Conservation (phyloP, 2,113 vertebrate genomes). For the Erythrolamprus reginae region DNA sequence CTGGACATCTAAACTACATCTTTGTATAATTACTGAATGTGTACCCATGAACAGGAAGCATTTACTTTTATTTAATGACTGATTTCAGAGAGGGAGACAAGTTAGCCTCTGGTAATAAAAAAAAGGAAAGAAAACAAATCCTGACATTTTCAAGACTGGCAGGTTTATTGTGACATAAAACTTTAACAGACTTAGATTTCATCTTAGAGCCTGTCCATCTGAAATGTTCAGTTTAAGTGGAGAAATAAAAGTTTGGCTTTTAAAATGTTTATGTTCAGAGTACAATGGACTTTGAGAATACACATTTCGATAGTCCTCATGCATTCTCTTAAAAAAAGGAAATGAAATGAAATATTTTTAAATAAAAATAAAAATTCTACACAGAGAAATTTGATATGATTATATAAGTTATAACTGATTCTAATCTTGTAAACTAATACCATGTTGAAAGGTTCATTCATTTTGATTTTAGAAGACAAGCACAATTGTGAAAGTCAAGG, state of each 20-base stretch:
- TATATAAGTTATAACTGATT: not conserved
- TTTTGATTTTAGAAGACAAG: conserved; percentile 5
- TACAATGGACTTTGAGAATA: not conserved
- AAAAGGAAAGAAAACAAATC: not conserved
- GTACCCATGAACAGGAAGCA: not conserved
- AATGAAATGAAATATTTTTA: not conserved
- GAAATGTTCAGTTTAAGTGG: not conserved
- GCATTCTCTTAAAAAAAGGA: not conserved
- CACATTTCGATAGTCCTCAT: not conserved
- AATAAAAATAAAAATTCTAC: not conserved
- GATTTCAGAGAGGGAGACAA: not conserved
- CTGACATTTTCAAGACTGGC: not conserved
- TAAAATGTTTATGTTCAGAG: not conserved
- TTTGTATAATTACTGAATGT: not conserved
- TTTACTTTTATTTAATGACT: not conserved
- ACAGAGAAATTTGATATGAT: not conserved
- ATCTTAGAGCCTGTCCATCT: not conserved
- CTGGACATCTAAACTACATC: not conserved
- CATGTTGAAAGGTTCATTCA: not conserved
- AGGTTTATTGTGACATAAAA: conserved; percentile 5
- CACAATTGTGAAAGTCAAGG: not conserved
- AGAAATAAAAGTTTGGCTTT: not conserved
- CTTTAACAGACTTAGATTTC: not conserved
- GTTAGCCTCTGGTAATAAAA: not conserved
- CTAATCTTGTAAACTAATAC: not conserved